Evolutionary conservation across 2,113 vertebrate genomes (phyloP), one percentile per base, ranked within the genome.

Genomic region (Stegostoma tigrinum): DNA sequence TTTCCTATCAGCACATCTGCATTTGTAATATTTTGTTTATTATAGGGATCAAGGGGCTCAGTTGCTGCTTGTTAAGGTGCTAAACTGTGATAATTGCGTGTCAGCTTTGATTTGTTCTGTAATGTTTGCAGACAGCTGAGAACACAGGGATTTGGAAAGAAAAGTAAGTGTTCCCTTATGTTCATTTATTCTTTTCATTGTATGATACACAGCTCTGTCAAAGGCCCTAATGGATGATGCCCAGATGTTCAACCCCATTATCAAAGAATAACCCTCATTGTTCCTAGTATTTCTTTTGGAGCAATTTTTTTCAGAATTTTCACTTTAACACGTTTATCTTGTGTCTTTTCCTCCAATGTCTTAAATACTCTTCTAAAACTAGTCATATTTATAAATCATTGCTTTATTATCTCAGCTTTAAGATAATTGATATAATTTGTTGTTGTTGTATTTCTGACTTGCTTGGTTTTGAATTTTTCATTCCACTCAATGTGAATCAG

Each of bases 61-160:
- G 89, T 93, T 66, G 89, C 89, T 66, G 61, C 89, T 93, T 93
- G 89, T 93, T 64, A 93, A 93, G 89, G 89, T 66, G 89, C 89
- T 66, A 93, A 93, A 93, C 64, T 64, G 89, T 67, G 89, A 93
- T 93, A 93, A 93, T 91, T 93, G 89, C 61, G 7, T 93, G 89
- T 66, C 89, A 93, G 89, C 89, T 66, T 93, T 93, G 89, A 93
- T 93, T 93, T 93, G 89, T 93, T 66, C 89, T 42, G 12, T 66
- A 93, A 66, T 93, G 17, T 66, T 93, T 93, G 89, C 61, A 93
- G 66, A 93, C 89, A 93, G 89, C 89, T 93, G 61, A 93, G 89
- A 93, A 93, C 89, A 93, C n/a, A 93, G 61, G 34, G 89, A 38
- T 93, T 66, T n/a, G 66, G 89, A 64, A 93, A 93, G 55, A 66